A percentile compares a stretch with the other conserved stretches of the same genome.
Evolutionary conservation across 2,888 invertebrate genomes (phyloP).

Genomic region (Macaria liturata): DNA sequence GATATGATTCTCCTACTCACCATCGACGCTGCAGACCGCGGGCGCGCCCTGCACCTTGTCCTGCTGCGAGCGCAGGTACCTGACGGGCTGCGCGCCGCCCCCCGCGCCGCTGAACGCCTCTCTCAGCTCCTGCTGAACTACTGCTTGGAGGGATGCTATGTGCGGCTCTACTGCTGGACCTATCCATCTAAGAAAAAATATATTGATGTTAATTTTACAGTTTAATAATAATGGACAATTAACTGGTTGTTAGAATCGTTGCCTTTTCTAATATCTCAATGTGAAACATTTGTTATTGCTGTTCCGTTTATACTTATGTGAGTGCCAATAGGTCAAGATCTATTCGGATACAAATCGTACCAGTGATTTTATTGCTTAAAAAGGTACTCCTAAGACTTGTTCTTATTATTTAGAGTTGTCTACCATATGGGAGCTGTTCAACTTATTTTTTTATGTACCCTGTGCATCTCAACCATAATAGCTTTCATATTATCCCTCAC

Average conservation of each 20-base stretch:
- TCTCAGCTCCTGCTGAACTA: conserved; percentile 94
- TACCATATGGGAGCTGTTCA: too few species aligned
- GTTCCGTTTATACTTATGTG: too few species aligned
- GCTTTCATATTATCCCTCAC: conserved; percentile 96
- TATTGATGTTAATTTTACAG: background rate
- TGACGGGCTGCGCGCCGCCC: conserved; percentile 86
- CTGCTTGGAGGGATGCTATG: conserved; percentile 92
- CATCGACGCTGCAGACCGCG: conserved; percentile 77
- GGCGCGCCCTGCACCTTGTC: conserved; percentile 84
- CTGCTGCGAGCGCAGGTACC: conserved; percentile 93
- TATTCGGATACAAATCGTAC: too few species aligned
- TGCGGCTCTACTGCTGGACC: conserved; percentile 93
- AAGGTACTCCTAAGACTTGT: too few species aligned
- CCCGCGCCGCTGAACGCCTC: conserved; percentile 90
- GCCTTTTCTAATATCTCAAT: too few species aligned
- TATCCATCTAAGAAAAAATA: conserved; percentile 87
- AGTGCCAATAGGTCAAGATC: too few species aligned
- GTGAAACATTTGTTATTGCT: too few species aligned
- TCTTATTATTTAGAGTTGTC: too few species aligned
- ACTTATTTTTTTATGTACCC: conserved; percentile 47
- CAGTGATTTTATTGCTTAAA: too few species aligned
- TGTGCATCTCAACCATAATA: conserved; percentile 95
- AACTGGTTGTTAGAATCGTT: too few species aligned
- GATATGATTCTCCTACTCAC: conserved; percentile 44
- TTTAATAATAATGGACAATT: too few species aligned